phyloP scores from a whole-genome alignment of 2,888 invertebrate species.

The Zelleria hepariella region DNA sequence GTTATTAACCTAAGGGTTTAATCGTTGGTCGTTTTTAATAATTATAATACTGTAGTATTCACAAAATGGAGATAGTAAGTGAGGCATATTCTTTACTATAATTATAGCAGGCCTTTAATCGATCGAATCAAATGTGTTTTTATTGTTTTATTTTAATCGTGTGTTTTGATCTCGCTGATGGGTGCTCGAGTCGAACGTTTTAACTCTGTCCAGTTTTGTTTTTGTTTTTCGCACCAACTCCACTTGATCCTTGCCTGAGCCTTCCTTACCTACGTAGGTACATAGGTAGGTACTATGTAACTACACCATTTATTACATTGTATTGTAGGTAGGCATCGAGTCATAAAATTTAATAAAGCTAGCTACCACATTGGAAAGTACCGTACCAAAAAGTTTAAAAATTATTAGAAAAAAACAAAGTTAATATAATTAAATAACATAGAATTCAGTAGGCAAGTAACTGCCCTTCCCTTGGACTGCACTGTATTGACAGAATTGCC shows the following conservation, averaged over 20 bases:
- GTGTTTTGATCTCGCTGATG: slow-evolving; percentile 5
- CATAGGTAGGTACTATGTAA: not conserved
- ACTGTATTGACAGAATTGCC: no score
- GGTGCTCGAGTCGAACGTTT: not conserved
- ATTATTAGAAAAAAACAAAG: no score
- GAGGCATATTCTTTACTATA: slow-evolving; percentile 22
- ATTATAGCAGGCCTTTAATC: slow-evolving; percentile 29
- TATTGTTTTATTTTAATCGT: slow-evolving; percentile 8
- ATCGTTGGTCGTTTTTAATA: slow-evolving; percentile 31
- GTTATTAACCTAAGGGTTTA: slow-evolving; percentile 42
- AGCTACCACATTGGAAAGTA: no score
- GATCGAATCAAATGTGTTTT: slow-evolving; percentile 20
- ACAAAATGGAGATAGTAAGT: slow-evolving; percentile 28
- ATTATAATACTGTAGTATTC: slow-evolving; percentile 31
- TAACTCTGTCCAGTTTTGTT: not conserved
- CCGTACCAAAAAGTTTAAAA: no score
- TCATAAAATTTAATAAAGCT: no score
- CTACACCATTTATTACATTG: not conserved
- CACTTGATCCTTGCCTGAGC: not conserved
- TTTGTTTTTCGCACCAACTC: not conserved
- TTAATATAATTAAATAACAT: no score
- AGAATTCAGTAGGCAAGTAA: no score
- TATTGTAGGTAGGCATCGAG: not conserved
- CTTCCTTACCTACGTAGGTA: not conserved
- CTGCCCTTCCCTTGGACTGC: no score